Evolutionary conservation across 2,113 vertebrate species (phyloP).

Genomic region (Connochaetes taurinus): DNA sequence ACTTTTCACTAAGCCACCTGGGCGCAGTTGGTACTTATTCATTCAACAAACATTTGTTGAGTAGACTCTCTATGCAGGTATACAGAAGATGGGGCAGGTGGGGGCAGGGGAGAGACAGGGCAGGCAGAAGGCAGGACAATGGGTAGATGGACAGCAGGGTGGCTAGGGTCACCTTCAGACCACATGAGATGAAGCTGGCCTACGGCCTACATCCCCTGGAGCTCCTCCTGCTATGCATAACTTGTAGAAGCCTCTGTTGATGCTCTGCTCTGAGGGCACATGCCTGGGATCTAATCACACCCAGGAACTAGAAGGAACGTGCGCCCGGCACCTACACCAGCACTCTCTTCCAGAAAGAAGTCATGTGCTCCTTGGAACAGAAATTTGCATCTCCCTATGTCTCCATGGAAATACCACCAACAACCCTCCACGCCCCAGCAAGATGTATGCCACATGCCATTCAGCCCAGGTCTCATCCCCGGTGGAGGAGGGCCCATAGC

Average conservation of each 20-base stretch:
- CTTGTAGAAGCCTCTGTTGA: neutral
- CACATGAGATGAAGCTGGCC: neutral
- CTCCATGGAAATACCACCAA: neutral
- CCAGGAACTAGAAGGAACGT: neutral
- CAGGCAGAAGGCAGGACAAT: neutral
- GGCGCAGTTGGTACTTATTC: neutral
- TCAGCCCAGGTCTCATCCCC: neutral
- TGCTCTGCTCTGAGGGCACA: neutral
- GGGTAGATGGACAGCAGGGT: neutral
- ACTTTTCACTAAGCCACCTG: neutral
- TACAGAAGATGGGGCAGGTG: neutral
- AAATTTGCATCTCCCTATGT: neutral
- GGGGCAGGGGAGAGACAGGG: neutral
- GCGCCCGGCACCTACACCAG: neutral
- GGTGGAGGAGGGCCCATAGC: neutral
- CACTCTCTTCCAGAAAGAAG: neutral
- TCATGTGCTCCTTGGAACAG: neutral
- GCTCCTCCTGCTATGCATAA: neutral
- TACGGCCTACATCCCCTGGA: neutral
- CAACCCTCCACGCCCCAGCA: neutral
- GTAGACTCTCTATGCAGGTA: neutral
- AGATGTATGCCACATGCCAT: neutral
- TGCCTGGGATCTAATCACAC: neutral
- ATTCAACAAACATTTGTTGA: neutral
- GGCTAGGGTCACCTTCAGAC: neutral